phyloP scores from a whole-genome alignment of 2,888 invertebrate genomes.

The Sarcophaga rosellei region DNA sequence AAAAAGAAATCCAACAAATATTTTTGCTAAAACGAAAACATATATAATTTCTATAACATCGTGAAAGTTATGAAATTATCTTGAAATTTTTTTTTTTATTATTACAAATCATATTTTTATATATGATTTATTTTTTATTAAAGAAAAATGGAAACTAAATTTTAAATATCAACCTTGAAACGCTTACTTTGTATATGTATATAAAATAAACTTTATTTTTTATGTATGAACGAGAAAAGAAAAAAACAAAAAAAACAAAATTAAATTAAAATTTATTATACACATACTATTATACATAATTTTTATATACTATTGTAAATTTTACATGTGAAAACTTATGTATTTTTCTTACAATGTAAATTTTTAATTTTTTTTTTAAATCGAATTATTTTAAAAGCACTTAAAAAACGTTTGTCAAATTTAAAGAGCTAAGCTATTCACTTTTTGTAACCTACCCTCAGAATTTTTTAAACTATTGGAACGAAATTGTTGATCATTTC shows the following conservation, averaged over 20 bases:
- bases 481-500: too few relatives aligned
- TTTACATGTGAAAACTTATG: not conserved
- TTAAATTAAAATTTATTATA: not conserved
- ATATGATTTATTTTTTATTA: too few relatives aligned
- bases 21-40: constrained; percentile 41
- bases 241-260: not conserved
- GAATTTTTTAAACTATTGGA: too few relatives aligned
- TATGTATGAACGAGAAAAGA: not conserved
- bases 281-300: too few relatives aligned
- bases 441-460: too few relatives aligned
- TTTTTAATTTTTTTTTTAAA: constrained; percentile 4
- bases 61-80: too few relatives aligned
- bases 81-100: not conserved
- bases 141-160: not conserved
- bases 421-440: not conserved
- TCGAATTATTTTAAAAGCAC: constrained; percentile 7
- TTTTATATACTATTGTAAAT: constrained; percentile 43
- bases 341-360: not conserved
- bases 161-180: constrained; percentile 43
- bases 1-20: constrained; percentile 1
- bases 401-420: not conserved
- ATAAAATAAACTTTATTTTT: not conserved
- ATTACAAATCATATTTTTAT: not conserved
- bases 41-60: not conserved
- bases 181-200: constrained; percentile 51